phyloP scores from a whole-genome alignment of 2,888 invertebrate genomes.

The Epistrophe grossulariae region DNA sequence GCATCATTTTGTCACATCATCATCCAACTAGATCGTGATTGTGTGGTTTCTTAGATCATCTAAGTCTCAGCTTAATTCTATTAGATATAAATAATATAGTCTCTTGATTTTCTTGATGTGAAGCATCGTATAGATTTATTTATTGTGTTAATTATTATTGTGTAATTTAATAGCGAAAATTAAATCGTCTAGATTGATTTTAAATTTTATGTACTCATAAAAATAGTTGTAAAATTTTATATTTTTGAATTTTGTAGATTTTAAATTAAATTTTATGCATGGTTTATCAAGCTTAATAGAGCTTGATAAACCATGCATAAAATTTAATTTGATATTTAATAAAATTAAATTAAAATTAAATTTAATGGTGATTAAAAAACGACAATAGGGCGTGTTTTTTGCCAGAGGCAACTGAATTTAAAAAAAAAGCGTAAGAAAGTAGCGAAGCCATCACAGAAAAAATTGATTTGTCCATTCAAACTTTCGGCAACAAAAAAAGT shows the following conservation, averaged over 20 bases:
- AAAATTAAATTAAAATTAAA: too few species aligned
- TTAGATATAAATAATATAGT: neutral
- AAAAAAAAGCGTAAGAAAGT: too few species aligned
- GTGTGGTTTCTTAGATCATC: constrained; percentile 43
- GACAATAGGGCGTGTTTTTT: too few species aligned
- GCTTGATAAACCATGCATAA: neutral
- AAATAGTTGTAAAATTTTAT: neutral
- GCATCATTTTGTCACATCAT: constrained; percentile 52
- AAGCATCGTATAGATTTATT: neutral
- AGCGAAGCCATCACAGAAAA: too few species aligned
- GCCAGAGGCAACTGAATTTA: too few species aligned
- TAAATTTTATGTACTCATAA: neutral
- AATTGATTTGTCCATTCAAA: too few species aligned
- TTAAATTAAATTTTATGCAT: too few species aligned
- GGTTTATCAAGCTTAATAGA: too few species aligned
- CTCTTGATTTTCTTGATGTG: neutral
- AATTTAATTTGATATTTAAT: too few species aligned
- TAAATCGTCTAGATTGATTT: constrained; percentile 7
- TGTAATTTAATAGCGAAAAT: constrained; percentile 12
- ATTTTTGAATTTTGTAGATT: neutral
- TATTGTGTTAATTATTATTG: constrained; percentile 4
- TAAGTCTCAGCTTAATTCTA: constrained; percentile 43
- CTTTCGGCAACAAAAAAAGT: too few species aligned
- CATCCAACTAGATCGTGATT: constrained; percentile 65
- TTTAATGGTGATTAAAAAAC: too few species aligned